Base-by-base conservation (phyloP, 2,113 vertebrate species). In the Catharus bicknelli region DNA sequence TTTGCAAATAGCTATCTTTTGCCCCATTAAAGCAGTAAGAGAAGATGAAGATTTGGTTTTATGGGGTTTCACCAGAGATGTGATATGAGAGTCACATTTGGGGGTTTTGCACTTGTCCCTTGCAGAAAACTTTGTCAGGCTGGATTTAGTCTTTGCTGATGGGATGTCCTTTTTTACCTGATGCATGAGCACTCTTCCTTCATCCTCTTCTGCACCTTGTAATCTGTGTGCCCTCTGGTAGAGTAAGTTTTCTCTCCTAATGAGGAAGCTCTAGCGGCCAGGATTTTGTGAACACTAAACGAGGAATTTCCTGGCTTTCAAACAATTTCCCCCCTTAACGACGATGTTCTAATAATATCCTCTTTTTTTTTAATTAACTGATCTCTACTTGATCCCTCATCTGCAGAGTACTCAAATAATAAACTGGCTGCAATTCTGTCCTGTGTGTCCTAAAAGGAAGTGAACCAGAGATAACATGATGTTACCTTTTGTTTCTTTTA, bases 241-340 rank as follows among this genome's bases (percentile, higher is more conserved):
- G 74, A 93, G 79, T 0, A 13, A 88, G 32, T 79, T 76, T 90
- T 92, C 58, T 63, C 69, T 79, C 62, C 70, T 73, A 51, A 92
- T 69, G 70, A 93, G 86, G 90, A 93, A 94, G 62, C 32, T 77
- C n/a, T 36, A 86, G 38, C 2, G 0, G 84, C 91, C 67, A 86
- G 76, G 72, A 69, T 51, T 83, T 63, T 69, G 47, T 88, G 70
- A 90, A 87, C 95, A 88, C 87, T 92, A 47, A 89, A 76, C 0
- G 11, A 94, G 74, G 90, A 95, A 93, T 89, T 96, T 96, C 92
- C 92, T 92, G 92, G 66, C 83, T 96, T 96, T 96, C 86, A 96
- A 95, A 89, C 54, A 76, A 84, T 84, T 92, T 88, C 86, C 92
- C 83, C 61, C 61, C 3, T 82, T 87, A 93, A 92, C 90, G 62